phyloP scores from a whole-genome alignment of 2,797 vertebrate genomes.

The Rachycentron canadum region DNA sequence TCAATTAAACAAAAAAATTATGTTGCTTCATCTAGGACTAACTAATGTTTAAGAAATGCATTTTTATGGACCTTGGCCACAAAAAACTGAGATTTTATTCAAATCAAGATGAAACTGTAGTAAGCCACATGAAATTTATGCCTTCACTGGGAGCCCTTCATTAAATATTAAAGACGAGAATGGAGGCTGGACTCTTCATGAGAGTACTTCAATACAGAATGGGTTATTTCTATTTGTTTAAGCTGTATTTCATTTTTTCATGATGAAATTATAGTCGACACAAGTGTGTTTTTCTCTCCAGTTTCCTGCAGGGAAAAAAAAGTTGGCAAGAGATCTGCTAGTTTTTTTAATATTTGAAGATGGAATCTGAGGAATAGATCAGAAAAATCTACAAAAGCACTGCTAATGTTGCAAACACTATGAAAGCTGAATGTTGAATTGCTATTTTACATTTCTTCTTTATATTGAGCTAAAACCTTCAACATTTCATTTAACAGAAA shows the following conservation, averaged over 20 bases:
- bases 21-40: neutral
- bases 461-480: neutral
- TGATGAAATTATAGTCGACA: neutral
- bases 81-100: conserved; percentile 2
- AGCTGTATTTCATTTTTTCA: neutral
- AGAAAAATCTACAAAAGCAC: neutral
- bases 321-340: neutral
- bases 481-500: neutral
- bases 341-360: conserved; percentile 9
- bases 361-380: neutral
- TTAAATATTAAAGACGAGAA: conserved; percentile 42
- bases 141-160: conserved; percentile 26
- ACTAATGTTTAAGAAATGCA: neutral
- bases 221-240: conserved; percentile 18
- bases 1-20: neutral
- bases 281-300: neutral
- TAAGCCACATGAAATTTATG: conserved; percentile 34
- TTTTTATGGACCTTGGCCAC: neutral
- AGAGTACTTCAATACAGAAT: conserved; percentile 13
- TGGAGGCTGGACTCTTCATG: conserved; percentile 12
- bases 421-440: no score
- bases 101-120: conserved; percentile 14
- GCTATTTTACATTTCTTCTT: neutral
- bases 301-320: conserved; percentile 5
- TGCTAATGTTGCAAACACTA: neutral